A percentile compares a stretch with the other conserved stretches of the same genome.
Conservation (phyloP, 2,113 vertebrate species). For the Barnardius zonarius region DNA sequence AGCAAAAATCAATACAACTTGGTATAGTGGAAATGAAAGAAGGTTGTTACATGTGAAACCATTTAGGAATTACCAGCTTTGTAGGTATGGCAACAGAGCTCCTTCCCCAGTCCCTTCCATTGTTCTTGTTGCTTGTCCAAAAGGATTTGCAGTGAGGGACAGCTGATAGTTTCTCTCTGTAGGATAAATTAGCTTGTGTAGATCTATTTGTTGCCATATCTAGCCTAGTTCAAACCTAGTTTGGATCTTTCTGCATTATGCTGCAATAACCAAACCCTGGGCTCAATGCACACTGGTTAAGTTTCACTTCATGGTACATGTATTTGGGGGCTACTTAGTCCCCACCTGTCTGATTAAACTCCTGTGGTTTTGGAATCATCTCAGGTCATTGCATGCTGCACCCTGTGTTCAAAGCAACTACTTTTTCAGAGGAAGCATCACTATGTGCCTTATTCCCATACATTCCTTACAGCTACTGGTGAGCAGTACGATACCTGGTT, state of each 20-base stretch:
- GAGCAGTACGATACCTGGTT: accelerated
- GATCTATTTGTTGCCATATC: not conserved
- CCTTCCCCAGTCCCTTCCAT: not conserved
- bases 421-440: not conserved
- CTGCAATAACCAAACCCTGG: not conserved
- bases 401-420: not conserved
- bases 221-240: not conserved
- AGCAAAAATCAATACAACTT: not conserved
- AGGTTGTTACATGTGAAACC: not conserved
- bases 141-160: not conserved
- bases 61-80: not conserved
- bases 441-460: not conserved
- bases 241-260: accelerated
- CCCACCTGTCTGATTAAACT: not conserved
- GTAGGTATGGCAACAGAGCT: not conserved
- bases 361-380: not conserved
- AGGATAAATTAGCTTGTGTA: not conserved
- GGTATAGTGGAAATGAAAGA: not conserved
- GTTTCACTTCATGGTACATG: not conserved
- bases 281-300: too few species aligned
- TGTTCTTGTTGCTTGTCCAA: not conserved
- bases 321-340: too few species aligned
- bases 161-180: not conserved
- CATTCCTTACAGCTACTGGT: not conserved
- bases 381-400: not conserved